phyloP scores from a whole-genome alignment of 2,113 vertebrate species.

The Recurvirostra avosetta region DNA sequence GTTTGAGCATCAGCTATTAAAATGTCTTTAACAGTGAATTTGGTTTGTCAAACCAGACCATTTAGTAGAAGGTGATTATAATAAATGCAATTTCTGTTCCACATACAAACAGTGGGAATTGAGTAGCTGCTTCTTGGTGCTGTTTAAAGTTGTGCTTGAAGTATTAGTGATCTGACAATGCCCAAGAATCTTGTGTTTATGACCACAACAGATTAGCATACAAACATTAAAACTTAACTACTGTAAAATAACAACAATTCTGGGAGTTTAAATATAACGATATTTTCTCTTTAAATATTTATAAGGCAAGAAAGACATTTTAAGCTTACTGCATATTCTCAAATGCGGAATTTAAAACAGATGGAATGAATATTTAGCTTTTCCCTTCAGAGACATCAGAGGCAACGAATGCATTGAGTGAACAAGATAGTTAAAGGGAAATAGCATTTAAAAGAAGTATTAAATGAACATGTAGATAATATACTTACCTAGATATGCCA shows the following conservation, averaged over 20 bases:
- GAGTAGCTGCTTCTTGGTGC: background rate
- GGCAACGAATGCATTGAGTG: background rate
- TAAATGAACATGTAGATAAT: background rate
- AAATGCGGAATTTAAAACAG: constrained; percentile 54
- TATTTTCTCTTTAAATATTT: constrained; percentile 62
- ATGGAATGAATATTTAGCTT: constrained; percentile 54
- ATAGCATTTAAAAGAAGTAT: background rate
- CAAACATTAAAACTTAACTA: constrained; percentile 52
- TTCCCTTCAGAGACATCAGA: constrained; percentile 21
- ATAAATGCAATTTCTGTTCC: background rate
- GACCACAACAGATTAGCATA: constrained; percentile 28
- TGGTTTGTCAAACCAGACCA: background rate
- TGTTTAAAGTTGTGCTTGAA: background rate
- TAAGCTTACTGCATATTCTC: constrained; percentile 32
- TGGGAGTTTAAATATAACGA: constrained; percentile 30
- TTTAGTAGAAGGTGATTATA: background rate
- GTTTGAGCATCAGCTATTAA: background rate
- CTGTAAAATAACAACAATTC: constrained; percentile 48
- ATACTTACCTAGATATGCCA: background rate
- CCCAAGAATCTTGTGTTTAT: background rate
- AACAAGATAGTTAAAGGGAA: constrained; percentile 17
- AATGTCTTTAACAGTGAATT: background rate
- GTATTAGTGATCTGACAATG: background rate
- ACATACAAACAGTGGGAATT: background rate
- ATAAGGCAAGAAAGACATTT: constrained; percentile 23